Evolutionary conservation across 2,113 vertebrate genomes (phyloP).

Genomic region (Forbesichthys agassizii): DNA sequence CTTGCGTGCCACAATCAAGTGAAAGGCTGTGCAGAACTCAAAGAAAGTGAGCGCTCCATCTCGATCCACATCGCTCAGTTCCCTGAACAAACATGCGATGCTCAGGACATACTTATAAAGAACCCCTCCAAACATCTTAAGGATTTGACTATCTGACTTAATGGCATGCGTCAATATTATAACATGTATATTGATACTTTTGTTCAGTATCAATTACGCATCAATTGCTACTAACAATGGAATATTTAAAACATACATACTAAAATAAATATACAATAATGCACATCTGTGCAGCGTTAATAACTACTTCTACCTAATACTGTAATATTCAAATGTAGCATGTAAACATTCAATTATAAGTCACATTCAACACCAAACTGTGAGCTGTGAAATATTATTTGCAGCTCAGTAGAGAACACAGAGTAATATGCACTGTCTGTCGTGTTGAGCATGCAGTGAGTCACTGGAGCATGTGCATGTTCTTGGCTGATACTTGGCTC

Average conservation of each 20-base stretch:
- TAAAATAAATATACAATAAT: not conserved
- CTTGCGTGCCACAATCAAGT: conserved; percentile 93
- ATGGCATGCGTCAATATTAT: too few relatives aligned
- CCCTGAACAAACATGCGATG: conserved; percentile 74
- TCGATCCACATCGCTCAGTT: conserved; percentile 90
- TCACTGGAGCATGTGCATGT: conserved; percentile 12
- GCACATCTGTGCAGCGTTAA: not conserved
- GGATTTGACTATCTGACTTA: too few relatives aligned
- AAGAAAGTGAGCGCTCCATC: conserved; percentile 89
- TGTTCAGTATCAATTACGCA: too few relatives aligned
- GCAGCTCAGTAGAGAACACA: not conserved
- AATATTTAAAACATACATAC: not conserved
- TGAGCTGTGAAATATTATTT: not conserved
- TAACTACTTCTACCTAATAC: not conserved
- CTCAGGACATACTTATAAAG: not conserved
- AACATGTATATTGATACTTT: too few relatives aligned
- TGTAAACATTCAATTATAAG: not conserved
- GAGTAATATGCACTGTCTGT: not conserved
- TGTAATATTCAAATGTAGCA: not conserved
- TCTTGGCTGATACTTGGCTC: not conserved
- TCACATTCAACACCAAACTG: too few relatives aligned
- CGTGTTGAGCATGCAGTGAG: not conserved
- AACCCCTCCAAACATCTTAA: too few relatives aligned
- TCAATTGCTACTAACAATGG: too few relatives aligned
- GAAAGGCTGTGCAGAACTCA: conserved; percentile 94